Conservation (phyloP, 2,797 vertebrate genomes). For the Anableps anableps region DNA sequence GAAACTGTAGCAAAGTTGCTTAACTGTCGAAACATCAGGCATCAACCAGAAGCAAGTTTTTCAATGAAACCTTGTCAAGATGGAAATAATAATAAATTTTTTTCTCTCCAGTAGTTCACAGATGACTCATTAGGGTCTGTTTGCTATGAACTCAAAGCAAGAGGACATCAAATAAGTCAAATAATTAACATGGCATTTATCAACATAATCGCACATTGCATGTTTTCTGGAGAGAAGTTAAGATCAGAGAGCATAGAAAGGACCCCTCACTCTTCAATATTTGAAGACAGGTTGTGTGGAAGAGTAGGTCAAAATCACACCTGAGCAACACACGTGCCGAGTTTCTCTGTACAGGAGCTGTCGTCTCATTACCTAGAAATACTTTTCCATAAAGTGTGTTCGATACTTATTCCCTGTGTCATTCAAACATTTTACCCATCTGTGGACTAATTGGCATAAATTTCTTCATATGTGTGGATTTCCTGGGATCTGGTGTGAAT, state of each 20-base stretch:
- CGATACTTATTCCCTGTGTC: neutral
- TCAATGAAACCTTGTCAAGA: neutral
- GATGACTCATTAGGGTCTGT: neutral
- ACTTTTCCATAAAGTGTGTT: neutral
- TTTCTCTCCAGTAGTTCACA: neutral
- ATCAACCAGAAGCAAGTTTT: neutral
- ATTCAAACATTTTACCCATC: neutral
- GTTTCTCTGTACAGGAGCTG: neutral
- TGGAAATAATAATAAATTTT: neutral
- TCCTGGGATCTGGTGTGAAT: neutral
- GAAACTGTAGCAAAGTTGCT: neutral
- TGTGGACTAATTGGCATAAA: neutral
- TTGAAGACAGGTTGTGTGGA: neutral
- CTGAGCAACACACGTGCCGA: neutral
- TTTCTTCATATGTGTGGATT: neutral
- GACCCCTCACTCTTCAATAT: neutral
- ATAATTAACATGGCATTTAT: neutral
- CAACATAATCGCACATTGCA: neutral
- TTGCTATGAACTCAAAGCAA: neutral
- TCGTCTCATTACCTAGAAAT: neutral
- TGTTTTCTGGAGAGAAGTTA: neutral
- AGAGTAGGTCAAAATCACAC: neutral
- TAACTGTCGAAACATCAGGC: neutral
- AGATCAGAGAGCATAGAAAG: neutral
- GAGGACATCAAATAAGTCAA: neutral